phyloP scores from a whole-genome alignment of 1,140 invertebrate species.

The Aplysia californica region DNA sequence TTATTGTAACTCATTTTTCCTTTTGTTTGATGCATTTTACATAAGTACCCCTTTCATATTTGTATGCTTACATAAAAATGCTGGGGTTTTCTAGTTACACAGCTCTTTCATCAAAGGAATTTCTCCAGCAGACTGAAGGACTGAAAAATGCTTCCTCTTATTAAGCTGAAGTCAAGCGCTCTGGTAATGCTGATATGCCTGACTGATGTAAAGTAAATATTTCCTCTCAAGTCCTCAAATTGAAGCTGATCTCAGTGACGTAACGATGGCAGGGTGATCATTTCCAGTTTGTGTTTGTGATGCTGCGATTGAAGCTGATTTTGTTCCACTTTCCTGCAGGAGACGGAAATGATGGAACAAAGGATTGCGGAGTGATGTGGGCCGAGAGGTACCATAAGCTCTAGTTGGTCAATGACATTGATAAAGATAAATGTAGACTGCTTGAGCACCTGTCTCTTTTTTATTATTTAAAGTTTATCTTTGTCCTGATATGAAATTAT shows the following conservation, averaged over 20 bases:
- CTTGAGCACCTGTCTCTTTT: not conserved
- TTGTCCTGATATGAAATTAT: too few relatives aligned
- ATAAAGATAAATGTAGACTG: slow-evolving; percentile 32
- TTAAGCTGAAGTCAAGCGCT: not conserved
- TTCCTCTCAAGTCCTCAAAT: not conserved
- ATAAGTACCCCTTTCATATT: too few relatives aligned
- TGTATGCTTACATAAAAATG: too few relatives aligned
- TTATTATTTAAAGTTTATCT: slow-evolving; percentile 22
- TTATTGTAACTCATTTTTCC: not conserved
- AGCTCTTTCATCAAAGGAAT: not conserved
- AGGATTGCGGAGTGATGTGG: slow-evolving; percentile 53
- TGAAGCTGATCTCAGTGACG: not conserved
- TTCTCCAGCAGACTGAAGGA: not conserved
- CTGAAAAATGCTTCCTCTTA: not conserved
- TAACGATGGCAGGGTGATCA: too few relatives aligned
- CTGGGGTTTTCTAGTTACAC: not conserved
- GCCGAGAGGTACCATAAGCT: slow-evolving; percentile 45
- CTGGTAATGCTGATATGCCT: not conserved
- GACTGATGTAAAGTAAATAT: not conserved
- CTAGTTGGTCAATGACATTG: slow-evolving; percentile 21
- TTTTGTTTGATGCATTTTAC: too few relatives aligned
- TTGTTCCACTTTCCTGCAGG: slow-evolving; percentile 62
- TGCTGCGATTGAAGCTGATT: slow-evolving; percentile 41
- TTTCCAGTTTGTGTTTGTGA: slow-evolving; percentile 22
- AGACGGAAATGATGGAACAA: slow-evolving; percentile 55